These are phyloP conservation scores for Drosophila fuyamai DNA, from an alignment of 1,140 invertebrate genomes.

Conservation along the genomic window DNA sequence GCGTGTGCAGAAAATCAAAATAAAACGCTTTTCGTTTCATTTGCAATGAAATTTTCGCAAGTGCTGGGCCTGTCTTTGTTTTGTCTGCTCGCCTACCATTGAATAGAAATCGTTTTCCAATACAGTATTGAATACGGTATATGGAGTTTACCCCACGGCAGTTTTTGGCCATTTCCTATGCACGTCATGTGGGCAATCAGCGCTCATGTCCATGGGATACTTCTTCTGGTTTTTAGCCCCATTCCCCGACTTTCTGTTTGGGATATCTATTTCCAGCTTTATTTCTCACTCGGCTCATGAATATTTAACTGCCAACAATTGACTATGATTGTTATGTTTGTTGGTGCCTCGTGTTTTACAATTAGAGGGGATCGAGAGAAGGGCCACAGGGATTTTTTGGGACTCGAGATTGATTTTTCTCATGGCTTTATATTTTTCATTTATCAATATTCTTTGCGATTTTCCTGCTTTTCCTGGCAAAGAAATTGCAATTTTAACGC, in stretches of 20 bases:
- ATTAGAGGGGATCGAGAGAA: conserved; percentile 44
- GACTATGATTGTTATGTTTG: conserved; percentile 77
- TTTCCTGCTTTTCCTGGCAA: conserved; percentile 23
- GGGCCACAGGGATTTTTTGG: conserved; percentile 5
- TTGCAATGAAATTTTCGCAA: conserved; percentile 78
- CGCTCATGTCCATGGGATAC: conserved; percentile 56
- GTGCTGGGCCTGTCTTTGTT: conserved; percentile 56
- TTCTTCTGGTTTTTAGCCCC: conserved; percentile 40
- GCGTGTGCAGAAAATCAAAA: conserved; percentile 79
- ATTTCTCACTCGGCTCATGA: conserved; percentile 73
- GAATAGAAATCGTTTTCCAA: conserved; percentile 70
- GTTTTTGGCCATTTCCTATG: conserved; percentile 54
- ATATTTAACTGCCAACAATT: conserved; percentile 77
- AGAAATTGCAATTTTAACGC: conserved; percentile 80
- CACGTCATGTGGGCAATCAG: conserved; percentile 74
- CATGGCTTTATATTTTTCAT: conserved; percentile 42
- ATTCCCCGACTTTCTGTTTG: conserved; percentile 16
- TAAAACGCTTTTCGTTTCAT: conserved; percentile 81
- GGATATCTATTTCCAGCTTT: conserved; percentile 65
- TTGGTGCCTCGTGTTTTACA: conserved; percentile 56
- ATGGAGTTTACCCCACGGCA: conserved; percentile 13
- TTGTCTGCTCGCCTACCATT: conserved; percentile 35
- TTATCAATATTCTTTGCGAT: conserved; percentile 71
- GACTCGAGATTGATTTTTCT: conserved; percentile 26
- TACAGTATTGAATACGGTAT: conserved; percentile 51